Conservation (phyloP, 2,113 vertebrate genomes). For the Leptodactylus fuscus region DNA sequence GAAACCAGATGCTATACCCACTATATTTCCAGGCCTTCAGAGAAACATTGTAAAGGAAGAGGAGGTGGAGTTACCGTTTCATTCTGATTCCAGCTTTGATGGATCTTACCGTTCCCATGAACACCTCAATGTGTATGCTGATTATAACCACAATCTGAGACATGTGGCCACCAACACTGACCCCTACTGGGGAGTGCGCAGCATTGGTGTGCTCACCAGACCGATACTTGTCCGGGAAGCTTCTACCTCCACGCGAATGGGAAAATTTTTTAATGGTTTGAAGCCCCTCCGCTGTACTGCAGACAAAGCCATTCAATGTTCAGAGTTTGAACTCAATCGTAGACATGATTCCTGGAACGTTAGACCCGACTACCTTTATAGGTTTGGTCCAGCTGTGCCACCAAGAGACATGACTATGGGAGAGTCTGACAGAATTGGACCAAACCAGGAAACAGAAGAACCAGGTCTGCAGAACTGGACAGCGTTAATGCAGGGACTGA, state of each 20-base stretch:
- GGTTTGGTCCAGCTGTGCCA: not conserved
- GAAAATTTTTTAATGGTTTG: not conserved
- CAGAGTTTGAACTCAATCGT: not conserved
- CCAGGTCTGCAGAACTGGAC: not conserved
- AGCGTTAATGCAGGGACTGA: not conserved
- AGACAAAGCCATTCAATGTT: constrained; percentile 19
- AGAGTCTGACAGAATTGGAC: not conserved
- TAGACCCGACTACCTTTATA: constrained; percentile 6
- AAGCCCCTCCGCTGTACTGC: not conserved
- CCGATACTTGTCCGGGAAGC: not conserved
- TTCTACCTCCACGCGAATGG: not conserved
- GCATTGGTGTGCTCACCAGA: constrained; percentile 3
- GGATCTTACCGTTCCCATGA: not conserved
- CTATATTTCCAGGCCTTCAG: constrained; percentile 20
- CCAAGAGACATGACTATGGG: not conserved
- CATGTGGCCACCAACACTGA: constrained; percentile 1
- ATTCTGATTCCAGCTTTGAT: not conserved
- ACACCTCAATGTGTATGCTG: not conserved
- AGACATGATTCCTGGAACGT: not conserved
- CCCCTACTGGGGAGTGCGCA: not conserved
- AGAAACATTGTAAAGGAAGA: not conserved
- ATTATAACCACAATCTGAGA: not conserved
- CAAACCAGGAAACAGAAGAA: not conserved
- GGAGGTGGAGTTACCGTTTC: not conserved
- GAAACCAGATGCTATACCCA: not conserved